phyloP scores from a whole-genome alignment of 2,888 invertebrate genomes.

The Lycophotia porphyrea region DNA sequence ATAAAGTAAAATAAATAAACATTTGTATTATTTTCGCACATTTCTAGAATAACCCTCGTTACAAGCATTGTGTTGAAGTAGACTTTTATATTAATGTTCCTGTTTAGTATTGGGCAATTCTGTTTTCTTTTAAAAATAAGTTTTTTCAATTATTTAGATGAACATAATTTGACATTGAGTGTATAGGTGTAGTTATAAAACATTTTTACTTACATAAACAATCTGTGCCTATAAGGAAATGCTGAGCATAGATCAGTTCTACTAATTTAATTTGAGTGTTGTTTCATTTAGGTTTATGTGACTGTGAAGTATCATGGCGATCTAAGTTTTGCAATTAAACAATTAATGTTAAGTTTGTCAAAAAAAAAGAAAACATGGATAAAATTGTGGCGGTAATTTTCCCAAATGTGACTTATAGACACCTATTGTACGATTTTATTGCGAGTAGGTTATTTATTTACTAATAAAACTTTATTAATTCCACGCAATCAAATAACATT shows the following conservation, averaged over 20 bases:
- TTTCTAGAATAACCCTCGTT: conserved; percentile 9
- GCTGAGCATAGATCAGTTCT: not conserved
- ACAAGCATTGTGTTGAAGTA: conserved; percentile 6
- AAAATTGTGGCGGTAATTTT: not conserved
- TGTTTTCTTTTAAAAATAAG: conserved; percentile 26
- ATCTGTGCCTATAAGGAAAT: not conserved
- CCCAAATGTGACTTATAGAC: not conserved
- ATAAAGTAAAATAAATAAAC: not conserved
- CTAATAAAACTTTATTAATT: not conserved
- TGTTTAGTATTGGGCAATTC: not conserved
- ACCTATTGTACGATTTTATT: not conserved
- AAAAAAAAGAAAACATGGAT: not conserved
- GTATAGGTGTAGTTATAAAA: not conserved
- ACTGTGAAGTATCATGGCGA: not conserved
- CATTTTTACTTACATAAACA: not conserved
- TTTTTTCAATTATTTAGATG: conserved; percentile 4
- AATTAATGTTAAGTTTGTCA: not conserved
- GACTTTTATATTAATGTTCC: not conserved
- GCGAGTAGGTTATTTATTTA: not conserved
- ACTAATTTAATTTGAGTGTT: not conserved
- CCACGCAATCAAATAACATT: no score
- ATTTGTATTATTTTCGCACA: conserved; percentile 40
- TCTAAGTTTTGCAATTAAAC: no score
- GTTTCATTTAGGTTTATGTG: not conserved
- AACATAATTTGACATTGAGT: not conserved